A percentile compares a stretch with the other conserved stretches of the same genome.
Conservation (phyloP, 2,113 vertebrate genomes). For the Stegostoma tigrinum region DNA sequence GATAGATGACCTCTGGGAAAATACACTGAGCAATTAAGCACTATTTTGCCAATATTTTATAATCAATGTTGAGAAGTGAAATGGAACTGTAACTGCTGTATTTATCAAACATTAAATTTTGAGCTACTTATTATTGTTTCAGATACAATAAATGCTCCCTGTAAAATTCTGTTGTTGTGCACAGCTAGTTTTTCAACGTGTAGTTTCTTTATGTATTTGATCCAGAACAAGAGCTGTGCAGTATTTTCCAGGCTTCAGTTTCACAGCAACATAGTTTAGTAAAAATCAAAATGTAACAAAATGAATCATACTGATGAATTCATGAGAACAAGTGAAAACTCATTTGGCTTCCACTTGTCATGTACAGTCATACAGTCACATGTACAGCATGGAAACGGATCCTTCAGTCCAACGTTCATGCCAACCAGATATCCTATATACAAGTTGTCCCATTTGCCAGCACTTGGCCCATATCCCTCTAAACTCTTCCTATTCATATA, state of each 20-base stretch:
- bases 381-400: too few relatives aligned
- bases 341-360: background rate
- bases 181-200: background rate
- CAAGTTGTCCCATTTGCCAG: too few relatives aligned
- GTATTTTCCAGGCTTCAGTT: background rate
- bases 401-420: too few relatives aligned
- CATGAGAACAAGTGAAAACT: background rate
- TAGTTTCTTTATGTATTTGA: background rate
- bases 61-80: constrained; percentile 16
- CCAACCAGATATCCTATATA: too few relatives aligned
- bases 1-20: background rate
- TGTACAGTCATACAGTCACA: too few relatives aligned
- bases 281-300: background rate
- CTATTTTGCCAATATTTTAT: constrained; percentile 20
- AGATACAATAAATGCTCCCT: background rate
- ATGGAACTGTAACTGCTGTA: background rate
- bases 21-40: constrained; percentile 6
- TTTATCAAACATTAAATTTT: background rate
- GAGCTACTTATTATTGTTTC: background rate
- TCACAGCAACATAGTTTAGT: background rate
- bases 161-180: background rate
- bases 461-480: too few relatives aligned
- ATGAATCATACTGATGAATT: background rate
- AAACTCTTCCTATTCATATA: too few relatives aligned
- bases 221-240: background rate